phyloP scores from a whole-genome alignment of 2,888 invertebrate genomes.

The Netelia fuscicornis region DNA sequence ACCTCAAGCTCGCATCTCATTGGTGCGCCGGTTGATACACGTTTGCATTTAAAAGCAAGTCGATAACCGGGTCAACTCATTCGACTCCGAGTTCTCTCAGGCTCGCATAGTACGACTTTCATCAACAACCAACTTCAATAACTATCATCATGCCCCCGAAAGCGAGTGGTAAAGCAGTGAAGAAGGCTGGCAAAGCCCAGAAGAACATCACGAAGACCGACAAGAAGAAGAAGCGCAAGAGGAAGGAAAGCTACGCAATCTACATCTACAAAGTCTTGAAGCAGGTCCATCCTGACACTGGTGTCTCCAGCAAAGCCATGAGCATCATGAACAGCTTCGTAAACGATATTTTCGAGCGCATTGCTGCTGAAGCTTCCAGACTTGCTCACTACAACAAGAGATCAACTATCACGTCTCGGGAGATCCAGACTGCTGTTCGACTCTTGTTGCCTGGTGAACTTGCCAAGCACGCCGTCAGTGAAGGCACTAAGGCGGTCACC shows the following conservation, averaged over 20 bases:
- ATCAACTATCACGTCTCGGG: slow-evolving; percentile 31
- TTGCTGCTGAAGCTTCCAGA: slow-evolving; percentile 31
- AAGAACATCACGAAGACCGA: slow-evolving; percentile 33
- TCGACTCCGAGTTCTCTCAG: too few species aligned
- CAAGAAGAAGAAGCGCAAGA: slow-evolving; percentile 35
- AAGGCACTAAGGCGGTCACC: slow-evolving; percentile 21
- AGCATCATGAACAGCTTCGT: too few species aligned
- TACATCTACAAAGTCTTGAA: slow-evolving; percentile 32
- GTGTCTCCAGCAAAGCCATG: background rate
- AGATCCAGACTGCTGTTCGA: slow-evolving; percentile 6
- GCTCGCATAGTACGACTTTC: background rate
- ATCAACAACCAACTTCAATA: background rate
- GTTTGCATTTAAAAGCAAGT: background rate
- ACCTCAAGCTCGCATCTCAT: background rate
- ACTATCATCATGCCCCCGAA: slow-evolving; percentile 21
- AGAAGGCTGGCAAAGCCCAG: slow-evolving; percentile 21
- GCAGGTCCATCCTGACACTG: slow-evolving; percentile 10
- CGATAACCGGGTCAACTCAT: too few species aligned
- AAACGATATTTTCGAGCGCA: background rate
- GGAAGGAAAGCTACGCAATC: slow-evolving; percentile 31
- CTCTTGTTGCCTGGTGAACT: slow-evolving; percentile 33
- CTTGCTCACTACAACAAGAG: slow-evolving; percentile 32
- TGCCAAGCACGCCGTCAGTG: slow-evolving; percentile 30
- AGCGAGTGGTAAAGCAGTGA: slow-evolving; percentile 28
- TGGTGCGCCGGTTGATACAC: background rate